Conservation (phyloP, 2,888 invertebrate genomes). For the Oithona nana region DNA sequence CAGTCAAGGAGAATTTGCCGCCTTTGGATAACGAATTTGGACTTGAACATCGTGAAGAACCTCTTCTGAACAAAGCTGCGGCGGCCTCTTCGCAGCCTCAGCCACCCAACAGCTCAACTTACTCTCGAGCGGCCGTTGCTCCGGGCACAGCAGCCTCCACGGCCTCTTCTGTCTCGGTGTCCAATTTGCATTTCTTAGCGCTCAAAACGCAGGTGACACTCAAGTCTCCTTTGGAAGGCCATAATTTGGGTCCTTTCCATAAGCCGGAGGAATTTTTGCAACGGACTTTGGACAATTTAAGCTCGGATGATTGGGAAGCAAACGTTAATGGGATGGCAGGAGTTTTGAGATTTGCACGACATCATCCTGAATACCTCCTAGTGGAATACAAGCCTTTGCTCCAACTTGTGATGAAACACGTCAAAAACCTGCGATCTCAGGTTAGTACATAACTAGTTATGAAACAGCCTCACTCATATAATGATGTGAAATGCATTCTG, state of each 20-base stretch:
- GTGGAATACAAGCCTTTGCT: not conserved
- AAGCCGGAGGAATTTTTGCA: not conserved
- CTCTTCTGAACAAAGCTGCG: not conserved
- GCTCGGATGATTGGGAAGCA: conserved; percentile 11
- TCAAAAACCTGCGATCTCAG: conserved; percentile 13
- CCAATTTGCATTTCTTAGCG: not conserved
- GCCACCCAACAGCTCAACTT: too few species aligned
- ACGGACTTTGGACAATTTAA: not conserved
- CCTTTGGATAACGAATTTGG: not conserved
- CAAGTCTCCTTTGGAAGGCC: conserved; percentile 5
- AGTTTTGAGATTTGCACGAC: not conserved
- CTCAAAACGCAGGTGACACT: conserved; percentile 7
- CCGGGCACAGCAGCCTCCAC: not conserved
- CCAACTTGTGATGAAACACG: conserved; percentile 7
- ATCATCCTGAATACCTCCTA: conserved; percentile 9
- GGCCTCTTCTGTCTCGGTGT: not conserved
- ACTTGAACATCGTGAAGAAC: not conserved
- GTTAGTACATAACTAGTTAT: not conserved
- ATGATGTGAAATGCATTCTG: too few species aligned
- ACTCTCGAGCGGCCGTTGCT: too few species aligned
- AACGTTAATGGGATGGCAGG: conserved; percentile 14
- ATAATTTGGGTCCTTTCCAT: not conserved
- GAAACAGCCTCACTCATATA: too few species aligned
- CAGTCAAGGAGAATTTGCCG: too few species aligned
- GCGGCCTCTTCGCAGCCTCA: not conserved